Evolutionary conservation across 2,888 invertebrate species (phyloP).

Genomic region (Drosophila affinis): DNA sequence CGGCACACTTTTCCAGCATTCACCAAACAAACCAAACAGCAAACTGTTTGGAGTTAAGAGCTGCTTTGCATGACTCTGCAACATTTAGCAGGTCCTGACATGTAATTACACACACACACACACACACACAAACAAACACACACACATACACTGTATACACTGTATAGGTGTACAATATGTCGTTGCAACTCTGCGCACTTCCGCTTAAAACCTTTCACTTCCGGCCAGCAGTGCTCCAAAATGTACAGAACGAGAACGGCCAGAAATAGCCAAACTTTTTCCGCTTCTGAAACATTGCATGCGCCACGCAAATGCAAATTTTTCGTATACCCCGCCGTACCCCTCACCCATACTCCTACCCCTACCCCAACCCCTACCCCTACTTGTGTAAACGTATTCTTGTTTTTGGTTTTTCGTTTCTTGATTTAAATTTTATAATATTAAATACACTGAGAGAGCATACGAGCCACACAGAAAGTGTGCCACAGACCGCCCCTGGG

Average conservation of each 20-base stretch:
- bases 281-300: slow-evolving; percentile 63
- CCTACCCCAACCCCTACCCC: not conserved
- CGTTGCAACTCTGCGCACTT: slow-evolving; percentile 66
- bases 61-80: slow-evolving; percentile 50
- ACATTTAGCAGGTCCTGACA: slow-evolving; percentile 57
- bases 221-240: slow-evolving; percentile 57
- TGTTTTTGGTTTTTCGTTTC: slow-evolving; percentile 5
- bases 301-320: slow-evolving; percentile 67
- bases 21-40: slow-evolving; percentile 62
- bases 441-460: slow-evolving; percentile 8
- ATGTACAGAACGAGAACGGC: slow-evolving; percentile 48
- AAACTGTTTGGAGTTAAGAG: slow-evolving; percentile 49
- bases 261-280: slow-evolving; percentile 51
- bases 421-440: slow-evolving; percentile 31
- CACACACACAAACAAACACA: slow-evolving; percentile 1
- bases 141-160: slow-evolving; percentile 1
- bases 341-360: too few species aligned
- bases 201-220: slow-evolving; percentile 73
- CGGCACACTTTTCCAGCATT: slow-evolving; percentile 23
- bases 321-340: slow-evolving; percentile 13
- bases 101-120: slow-evolving; percentile 61
- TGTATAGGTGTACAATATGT: slow-evolving; percentile 31
- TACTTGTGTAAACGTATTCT: slow-evolving; percentile 1
- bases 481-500: slow-evolving; percentile 12
- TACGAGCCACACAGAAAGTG: slow-evolving; percentile 6